These are phyloP conservation scores for Cromileptes altivelis DNA, from an alignment of 2,113 vertebrate species.

Conservation along the genomic window DNA sequence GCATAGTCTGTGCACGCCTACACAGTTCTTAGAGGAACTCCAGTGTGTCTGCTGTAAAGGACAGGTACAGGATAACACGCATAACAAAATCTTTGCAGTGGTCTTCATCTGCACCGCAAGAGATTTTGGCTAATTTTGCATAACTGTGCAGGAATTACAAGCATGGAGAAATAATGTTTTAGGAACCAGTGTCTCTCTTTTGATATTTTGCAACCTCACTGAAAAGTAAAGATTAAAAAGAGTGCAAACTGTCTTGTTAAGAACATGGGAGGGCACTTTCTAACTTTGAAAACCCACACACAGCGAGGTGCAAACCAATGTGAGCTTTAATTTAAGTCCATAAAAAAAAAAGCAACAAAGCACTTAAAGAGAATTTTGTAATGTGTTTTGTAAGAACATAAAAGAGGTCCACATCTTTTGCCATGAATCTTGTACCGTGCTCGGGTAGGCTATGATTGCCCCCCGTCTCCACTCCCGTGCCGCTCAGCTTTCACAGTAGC, in stretches of 20 bases:
- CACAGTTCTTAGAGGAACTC: no score
- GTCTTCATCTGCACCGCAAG: not conserved
- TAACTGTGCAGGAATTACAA: not conserved
- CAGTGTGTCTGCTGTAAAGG: not conserved
- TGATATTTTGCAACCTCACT: not conserved
- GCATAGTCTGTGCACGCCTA: not conserved
- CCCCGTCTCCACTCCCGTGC: no score
- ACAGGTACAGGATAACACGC: no score
- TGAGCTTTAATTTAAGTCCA: not conserved
- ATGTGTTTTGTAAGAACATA: not conserved
- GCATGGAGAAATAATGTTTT: not conserved
- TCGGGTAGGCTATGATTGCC: no score
- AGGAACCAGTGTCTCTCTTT: not conserved
- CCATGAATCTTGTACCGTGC: no score
- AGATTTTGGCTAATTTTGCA: not conserved
- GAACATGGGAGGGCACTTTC: not conserved
- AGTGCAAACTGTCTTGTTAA: not conserved
- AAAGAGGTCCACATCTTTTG: not conserved
- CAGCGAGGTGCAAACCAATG: not conserved
- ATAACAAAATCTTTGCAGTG: not conserved
- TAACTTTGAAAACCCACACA: not conserved
- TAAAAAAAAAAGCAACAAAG: no score
- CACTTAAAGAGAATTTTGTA: not conserved
- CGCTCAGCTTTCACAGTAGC: no score
- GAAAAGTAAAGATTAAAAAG: not conserved